Percentiles rank a stretch among this genome's conserved stretches.
Evolutionary conservation across 2,113 vertebrate genomes (phyloP).

Genomic region (Syngnathus floridae): DNA sequence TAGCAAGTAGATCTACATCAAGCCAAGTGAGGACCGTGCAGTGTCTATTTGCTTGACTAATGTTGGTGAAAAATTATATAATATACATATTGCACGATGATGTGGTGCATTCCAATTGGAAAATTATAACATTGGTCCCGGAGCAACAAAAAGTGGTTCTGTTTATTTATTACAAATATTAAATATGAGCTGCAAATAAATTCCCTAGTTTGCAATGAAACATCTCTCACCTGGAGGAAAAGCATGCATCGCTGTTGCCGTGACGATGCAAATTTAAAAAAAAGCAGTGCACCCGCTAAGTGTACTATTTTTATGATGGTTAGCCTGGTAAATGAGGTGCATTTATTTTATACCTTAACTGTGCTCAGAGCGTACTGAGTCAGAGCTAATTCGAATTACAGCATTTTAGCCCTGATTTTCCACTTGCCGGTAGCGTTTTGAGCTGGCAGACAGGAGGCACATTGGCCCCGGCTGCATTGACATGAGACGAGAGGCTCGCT

Average conservation of each 20-base stretch:
- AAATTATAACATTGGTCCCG: not conserved
- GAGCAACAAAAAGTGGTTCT: not conserved
- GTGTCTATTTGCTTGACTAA: not conserved
- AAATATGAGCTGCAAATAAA: not conserved
- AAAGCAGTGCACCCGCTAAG: not conserved
- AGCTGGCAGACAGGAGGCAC: constrained; percentile 6
- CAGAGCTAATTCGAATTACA: constrained; percentile 7
- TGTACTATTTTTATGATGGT: not conserved
- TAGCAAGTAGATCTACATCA: no score
- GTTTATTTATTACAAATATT: not conserved
- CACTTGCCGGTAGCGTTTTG: constrained; percentile 2
- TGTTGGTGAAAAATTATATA: not conserved
- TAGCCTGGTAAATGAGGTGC: constrained; percentile 2
- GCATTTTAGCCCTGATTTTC: constrained; percentile 9
- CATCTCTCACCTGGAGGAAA: not conserved
- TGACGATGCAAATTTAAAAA: not conserved
- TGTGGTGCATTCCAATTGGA: not conserved
- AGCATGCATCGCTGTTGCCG: not conserved
- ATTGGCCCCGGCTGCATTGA: not conserved
- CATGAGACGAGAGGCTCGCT: constrained; percentile 7
- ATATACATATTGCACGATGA: not conserved
- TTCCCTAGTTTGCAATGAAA: not conserved
- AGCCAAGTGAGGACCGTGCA: no score
- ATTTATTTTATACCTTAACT: constrained; percentile 7
- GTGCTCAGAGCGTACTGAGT: constrained; percentile 8